Evolutionary conservation across 2,888 invertebrate species (phyloP).

Genomic region (Lepidochrysops patricia): DNA sequence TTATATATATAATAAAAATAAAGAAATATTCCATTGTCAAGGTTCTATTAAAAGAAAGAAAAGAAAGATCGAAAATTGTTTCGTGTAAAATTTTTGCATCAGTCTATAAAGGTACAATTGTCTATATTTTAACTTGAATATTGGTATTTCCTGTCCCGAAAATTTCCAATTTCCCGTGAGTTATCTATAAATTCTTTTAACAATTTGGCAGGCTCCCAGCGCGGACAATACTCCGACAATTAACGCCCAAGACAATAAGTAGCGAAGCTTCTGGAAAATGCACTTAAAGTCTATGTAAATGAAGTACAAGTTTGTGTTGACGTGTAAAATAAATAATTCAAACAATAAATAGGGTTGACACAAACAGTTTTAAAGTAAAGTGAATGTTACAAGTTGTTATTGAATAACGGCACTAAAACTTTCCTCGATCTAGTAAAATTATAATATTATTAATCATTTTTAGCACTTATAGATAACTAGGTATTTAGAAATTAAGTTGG

Average conservation of each 20-base stretch:
- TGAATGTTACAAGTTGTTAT: too few species aligned
- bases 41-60: neutral
- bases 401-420: too few species aligned
- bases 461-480: too few species aligned
- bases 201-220: slow-evolving; percentile 27
- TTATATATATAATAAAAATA: too few species aligned
- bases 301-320: slow-evolving; percentile 19
- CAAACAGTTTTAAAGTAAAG: too few species aligned
- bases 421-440: too few species aligned
- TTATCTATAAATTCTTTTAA: slow-evolving; percentile 22
- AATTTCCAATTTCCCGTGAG: slow-evolving; percentile 9
- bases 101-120: neutral
- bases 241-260: slow-evolving; percentile 22
- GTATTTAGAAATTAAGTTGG: too few species aligned
- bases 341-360: slow-evolving; percentile 1
- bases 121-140: neutral
- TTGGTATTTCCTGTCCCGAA: slow-evolving; percentile 2
- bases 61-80: neutral
- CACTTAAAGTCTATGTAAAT: neutral
- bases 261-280: slow-evolving; percentile 12
- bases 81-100: neutral
- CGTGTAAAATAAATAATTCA: neutral
- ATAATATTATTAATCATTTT: too few species aligned
- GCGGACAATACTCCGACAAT: slow-evolving; percentile 25
- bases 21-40: too few species aligned